phyloP scores from a whole-genome alignment of 2,113 vertebrate species.

The Gnathonemus echidnorhynchus region DNA sequence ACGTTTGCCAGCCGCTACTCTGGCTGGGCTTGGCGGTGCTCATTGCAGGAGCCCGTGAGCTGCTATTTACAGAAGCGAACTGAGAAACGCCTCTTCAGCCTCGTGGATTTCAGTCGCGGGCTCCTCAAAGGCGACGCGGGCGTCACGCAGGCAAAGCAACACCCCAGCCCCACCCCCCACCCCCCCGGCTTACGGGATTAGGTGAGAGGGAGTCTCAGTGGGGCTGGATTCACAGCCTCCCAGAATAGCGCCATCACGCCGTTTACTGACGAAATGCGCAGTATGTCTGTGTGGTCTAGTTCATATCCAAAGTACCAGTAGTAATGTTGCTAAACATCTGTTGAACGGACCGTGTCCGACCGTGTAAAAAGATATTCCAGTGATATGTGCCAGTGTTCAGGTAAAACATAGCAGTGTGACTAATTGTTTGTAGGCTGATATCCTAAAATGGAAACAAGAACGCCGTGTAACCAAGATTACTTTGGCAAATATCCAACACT shows the following conservation, averaged over 20 bases:
- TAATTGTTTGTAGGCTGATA: background rate
- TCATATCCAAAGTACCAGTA: background rate
- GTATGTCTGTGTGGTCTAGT: slow-evolving; percentile 21
- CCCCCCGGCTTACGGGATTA: background rate
- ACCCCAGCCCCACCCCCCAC: background rate
- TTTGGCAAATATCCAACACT: background rate
- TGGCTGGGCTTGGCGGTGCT: background rate
- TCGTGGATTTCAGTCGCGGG: slow-evolving; percentile 19
- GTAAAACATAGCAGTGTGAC: background rate
- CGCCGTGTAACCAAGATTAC: background rate
- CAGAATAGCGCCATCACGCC: slow-evolving; percentile 46
- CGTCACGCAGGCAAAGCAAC: background rate
- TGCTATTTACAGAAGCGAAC: background rate
- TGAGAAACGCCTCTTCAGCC: background rate
- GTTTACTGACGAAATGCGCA: slow-evolving; percentile 46
- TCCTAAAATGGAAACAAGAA: background rate
- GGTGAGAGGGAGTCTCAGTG: background rate
- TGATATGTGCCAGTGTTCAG: background rate
- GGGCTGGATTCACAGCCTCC: slow-evolving; percentile 12
- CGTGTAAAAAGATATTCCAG: background rate
- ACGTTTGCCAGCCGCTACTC: background rate
- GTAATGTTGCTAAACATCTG: background rate
- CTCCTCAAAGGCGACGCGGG: slow-evolving; percentile 13
- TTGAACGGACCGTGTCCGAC: background rate
- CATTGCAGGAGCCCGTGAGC: background rate